A percentile compares a stretch with the other conserved stretches of the same genome.
These are phyloP conservation scores for Platycnemis pennipes DNA, from an alignment of 2,888 invertebrate species.

Conservation along the genomic window DNA sequence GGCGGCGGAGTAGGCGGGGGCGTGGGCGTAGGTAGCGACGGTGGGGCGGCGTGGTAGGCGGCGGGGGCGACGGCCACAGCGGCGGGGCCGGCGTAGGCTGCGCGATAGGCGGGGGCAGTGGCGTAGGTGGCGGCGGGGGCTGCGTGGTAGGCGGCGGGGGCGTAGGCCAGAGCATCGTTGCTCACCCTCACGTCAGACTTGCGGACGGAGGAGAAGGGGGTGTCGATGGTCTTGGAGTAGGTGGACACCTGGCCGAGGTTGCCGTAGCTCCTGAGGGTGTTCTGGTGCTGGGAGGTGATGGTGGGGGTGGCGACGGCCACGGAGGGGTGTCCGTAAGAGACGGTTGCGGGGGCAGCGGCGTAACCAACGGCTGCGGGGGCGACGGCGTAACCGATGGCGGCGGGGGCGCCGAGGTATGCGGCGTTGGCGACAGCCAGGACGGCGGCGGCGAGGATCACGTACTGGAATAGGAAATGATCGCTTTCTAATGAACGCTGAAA, in stretches of 20 bases:
- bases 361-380: slow-evolving; percentile 70
- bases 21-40: slow-evolving; percentile 70
- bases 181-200: slow-evolving; percentile 73
- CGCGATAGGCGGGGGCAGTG: slow-evolving; percentile 68
- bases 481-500: too few relatives aligned
- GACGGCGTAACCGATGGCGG: too few relatives aligned
- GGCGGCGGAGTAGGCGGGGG: slow-evolving; percentile 69
- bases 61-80: slow-evolving; percentile 69
- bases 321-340: slow-evolving; percentile 71
- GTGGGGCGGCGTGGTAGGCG: slow-evolving; percentile 70
- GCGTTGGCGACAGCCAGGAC: slow-evolving; percentile 74
- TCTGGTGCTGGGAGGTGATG: slow-evolving; percentile 81
- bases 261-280: slow-evolving; percentile 77
- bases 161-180: slow-evolving; percentile 73
- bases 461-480: slow-evolving; percentile 70
- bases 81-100: slow-evolving; percentile 55
- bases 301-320: slow-evolving; percentile 77
- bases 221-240: slow-evolving; percentile 79
- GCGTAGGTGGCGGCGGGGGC: slow-evolving; percentile 68
- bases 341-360: slow-evolving; percentile 43
- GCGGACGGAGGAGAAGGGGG: slow-evolving; percentile 73
- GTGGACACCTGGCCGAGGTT: slow-evolving; percentile 78
- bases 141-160: slow-evolving; percentile 71
- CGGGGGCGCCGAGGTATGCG: slow-evolving; percentile 73
- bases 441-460: slow-evolving; percentile 74